Evolutionary conservation across 23 tunicate species (phyloP).

Genomic region (Phallusia fumigata): DNA sequence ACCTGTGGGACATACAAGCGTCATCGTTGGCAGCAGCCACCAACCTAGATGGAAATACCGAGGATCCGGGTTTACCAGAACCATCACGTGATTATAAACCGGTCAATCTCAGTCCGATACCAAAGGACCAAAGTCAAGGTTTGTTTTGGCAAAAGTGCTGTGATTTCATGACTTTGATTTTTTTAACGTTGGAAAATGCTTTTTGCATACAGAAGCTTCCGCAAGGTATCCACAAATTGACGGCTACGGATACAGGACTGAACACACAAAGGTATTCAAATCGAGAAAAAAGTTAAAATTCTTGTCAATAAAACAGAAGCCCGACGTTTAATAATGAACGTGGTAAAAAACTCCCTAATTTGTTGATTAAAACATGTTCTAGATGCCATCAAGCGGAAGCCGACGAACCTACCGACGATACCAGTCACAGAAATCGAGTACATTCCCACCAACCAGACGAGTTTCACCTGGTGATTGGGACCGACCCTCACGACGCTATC

Average conservation of each 20-base stretch:
- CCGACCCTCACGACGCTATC: not conserved
- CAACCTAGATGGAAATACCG: not conserved
- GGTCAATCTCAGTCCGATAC: slow-evolving; percentile 41
- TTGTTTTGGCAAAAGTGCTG: no score
- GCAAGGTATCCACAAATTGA: no score
- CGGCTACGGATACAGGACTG: no score
- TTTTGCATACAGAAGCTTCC: no score
- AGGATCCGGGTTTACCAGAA: slow-evolving; percentile 30
- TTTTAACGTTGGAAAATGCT: no score
- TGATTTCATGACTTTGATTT: no score
- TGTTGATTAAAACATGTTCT: not conserved
- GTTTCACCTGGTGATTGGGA: not conserved
- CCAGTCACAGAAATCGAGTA: not conserved
- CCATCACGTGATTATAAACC: slow-evolving; percentile 61
- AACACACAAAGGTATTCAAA: no score
- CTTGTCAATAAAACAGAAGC: no score
- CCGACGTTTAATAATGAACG: no score
- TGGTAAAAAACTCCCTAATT: no score
- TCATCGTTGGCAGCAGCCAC: slow-evolving; percentile 47
- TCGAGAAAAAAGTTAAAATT: no score
- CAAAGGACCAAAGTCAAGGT: not conserved
- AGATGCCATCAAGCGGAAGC: not conserved
- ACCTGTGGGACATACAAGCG: slow-evolving; percentile 28
- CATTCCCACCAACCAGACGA: not conserved
- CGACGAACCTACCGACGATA: not conserved